Evolutionary conservation across 2,797 vertebrate species (phyloP).

Genomic region (Esox lucius): DNA sequence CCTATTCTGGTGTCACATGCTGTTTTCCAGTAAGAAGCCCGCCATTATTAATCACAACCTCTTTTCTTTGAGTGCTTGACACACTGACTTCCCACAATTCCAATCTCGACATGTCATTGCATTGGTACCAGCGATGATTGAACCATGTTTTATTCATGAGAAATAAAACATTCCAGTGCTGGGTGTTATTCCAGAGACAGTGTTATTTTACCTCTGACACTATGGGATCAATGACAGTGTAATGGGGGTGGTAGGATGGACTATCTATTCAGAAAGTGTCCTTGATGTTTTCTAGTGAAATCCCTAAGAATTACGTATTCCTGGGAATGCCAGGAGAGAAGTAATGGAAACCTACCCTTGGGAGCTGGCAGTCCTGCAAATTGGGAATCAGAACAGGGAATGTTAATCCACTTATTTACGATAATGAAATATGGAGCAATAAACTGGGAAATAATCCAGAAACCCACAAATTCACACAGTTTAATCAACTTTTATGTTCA

Average conservation of each 20-base stretch:
- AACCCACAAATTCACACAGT: constrained; percentile 23
- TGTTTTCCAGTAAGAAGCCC: constrained; percentile 47
- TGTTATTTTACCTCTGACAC: constrained; percentile 39
- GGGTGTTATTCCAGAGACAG: constrained; percentile 54
- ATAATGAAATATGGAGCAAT: constrained; percentile 19
- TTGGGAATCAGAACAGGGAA: constrained; percentile 15
- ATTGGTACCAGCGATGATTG: constrained; percentile 14
- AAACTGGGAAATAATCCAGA: constrained; percentile 23
- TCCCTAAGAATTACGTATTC: constrained; percentile 14
- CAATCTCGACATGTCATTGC: constrained; percentile 50
- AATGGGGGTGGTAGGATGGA: constrained; percentile 36
- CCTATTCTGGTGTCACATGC: constrained; percentile 39
- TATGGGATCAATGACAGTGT: constrained; percentile 34
- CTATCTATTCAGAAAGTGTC: constrained; percentile 15
- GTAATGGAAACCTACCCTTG: background rate
- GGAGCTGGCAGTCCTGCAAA: constrained; percentile 17
- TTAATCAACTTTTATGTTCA: constrained; percentile 25
- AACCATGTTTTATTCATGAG: constrained; percentile 66
- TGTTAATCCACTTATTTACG: constrained; percentile 29
- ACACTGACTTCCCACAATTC: constrained; percentile 58
- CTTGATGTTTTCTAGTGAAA: constrained; percentile 25
- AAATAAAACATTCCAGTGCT: constrained; percentile 21
- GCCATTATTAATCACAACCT: constrained; percentile 64
- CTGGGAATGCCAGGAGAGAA: constrained; percentile 26
- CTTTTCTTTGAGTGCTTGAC: constrained; percentile 58